These are phyloP conservation scores for Schizopygopsis malacanthus DNA, from an alignment of 2,797 vertebrate genomes.

Conservation along the genomic window DNA sequence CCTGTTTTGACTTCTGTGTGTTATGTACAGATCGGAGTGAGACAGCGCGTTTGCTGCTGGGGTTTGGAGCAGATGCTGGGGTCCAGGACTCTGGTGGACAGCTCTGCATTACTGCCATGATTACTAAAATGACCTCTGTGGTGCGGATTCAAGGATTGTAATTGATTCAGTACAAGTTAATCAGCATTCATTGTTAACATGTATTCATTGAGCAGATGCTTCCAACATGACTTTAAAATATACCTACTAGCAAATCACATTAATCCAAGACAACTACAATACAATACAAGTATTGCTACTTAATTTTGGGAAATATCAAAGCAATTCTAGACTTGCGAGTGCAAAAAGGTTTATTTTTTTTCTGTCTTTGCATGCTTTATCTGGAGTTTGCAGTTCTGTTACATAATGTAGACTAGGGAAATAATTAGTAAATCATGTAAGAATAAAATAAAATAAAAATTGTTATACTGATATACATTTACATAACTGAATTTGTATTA, in stretches of 20 bases:
- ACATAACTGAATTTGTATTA: not conserved
- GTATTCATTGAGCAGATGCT: not conserved
- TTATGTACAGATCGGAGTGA: slow-evolving; percentile 69
- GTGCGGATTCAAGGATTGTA: slow-evolving; percentile 59
- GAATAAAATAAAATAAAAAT: not conserved
- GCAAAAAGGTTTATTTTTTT: not conserved
- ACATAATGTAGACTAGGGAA: not conserved
- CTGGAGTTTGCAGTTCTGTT: not conserved
- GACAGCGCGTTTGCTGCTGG: slow-evolving; percentile 68
- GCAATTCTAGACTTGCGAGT: not conserved
- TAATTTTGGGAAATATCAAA: not conserved
- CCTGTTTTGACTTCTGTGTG: not conserved
- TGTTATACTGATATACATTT: not conserved
- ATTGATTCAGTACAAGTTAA: not conserved
- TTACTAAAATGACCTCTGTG: slow-evolving; percentile 71
- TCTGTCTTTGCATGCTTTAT: too few species aligned
- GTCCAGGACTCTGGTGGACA: slow-evolving; percentile 73
- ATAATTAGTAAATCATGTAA: not conserved
- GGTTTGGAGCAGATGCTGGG: slow-evolving; percentile 71
- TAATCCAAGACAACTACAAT: not conserved
- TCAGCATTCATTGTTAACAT: not conserved
- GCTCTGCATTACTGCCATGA: slow-evolving; percentile 76
- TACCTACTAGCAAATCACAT: not conserved
- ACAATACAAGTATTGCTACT: not conserved
- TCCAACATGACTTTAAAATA: not conserved